Evolutionary conservation across 2,797 vertebrate species (phyloP), one percentile per base, ranked within the genome.

Genomic region (Bryconaethiops microstoma): DNA sequence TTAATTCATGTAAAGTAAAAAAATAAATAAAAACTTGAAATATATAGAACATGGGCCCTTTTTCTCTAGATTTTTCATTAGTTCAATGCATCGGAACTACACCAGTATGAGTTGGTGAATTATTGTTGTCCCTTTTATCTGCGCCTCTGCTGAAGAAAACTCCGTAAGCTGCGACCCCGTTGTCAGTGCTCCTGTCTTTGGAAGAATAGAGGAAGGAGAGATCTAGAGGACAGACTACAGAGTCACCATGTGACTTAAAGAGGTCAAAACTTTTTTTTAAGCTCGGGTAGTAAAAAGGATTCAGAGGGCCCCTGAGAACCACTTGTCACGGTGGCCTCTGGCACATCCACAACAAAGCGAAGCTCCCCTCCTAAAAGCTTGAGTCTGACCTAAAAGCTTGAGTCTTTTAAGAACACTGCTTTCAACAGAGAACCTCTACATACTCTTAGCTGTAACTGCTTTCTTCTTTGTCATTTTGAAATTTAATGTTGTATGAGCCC

Each of bases 211-310:
- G 70, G 54, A 52, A 72, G 42, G 35, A 72, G 60, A 63, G 57
- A 68, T 80, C 29, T 75, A 80, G 52, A 40, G 39, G 54, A 80
- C 35, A 55, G 55, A 78, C 63, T 79, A 72, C 23, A 54, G 52
- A 72, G 69, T 39, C 9, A 7, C 50, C 55, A 72, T 54, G 7
- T 25, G 62, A 55, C 60, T 42, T 74, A 65, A 79, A 57, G 78
- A 74, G 78, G 60, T 79, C 40, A 35, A 50, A 39, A 2, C 25
- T 77, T 69, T 57, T 42, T 40, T 45, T 59, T 59, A 14, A 29
- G 48, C 65, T 21, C 4, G 6, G 40, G 21, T 68, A 68, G 39
- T 68, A 45, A 68, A n/a, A 68, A 68, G 65, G 65, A 71, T 48
- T 19, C 50, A 54, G 69, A 71, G 23, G 48, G 13, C 50, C 48